phyloP scores from a whole-genome alignment of 2,888 invertebrate genomes.

The Agrilus cyanescens region DNA sequence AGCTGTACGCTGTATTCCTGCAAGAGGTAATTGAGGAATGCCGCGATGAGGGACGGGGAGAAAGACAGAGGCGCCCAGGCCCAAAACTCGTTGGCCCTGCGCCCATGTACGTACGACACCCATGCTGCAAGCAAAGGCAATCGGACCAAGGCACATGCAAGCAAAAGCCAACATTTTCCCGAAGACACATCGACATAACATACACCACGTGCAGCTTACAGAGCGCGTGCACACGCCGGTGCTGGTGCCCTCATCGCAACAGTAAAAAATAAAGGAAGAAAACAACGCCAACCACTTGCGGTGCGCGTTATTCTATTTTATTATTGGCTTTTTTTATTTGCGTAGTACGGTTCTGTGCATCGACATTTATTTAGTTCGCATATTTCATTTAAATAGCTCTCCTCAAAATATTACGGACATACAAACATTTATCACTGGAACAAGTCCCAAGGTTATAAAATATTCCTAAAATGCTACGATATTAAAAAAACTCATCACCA shows the following conservation, averaged over 20 bases:
- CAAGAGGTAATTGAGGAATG: conserved; percentile 31
- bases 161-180: conserved; percentile 5
- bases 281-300: background rate
- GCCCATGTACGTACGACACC: background rate
- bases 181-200: conserved; percentile 19
- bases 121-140: conserved; percentile 5
- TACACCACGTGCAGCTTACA: conserved; percentile 22
- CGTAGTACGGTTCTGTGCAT: no score
- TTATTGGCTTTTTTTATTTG: background rate
- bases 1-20: conserved; percentile 97
- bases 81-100: background rate
- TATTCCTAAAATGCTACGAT: no score
- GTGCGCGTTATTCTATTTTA: background rate
- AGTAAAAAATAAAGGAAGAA: conserved; percentile 11
- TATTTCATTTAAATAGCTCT: no score
- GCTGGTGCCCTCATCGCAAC: conserved; percentile 36
- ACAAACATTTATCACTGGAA: no score
- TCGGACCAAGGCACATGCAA: conserved; percentile 17
- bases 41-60: no score
- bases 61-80: conserved; percentile 9
- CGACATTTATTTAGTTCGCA: no score
- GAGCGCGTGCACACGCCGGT: conserved; percentile 34
- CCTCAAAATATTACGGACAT: no score
- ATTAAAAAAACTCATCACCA: no score
- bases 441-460: no score